These are phyloP conservation scores for Alligator sinensis DNA, from an alignment of 2,113 vertebrate genomes.

Conservation along the genomic window DNA sequence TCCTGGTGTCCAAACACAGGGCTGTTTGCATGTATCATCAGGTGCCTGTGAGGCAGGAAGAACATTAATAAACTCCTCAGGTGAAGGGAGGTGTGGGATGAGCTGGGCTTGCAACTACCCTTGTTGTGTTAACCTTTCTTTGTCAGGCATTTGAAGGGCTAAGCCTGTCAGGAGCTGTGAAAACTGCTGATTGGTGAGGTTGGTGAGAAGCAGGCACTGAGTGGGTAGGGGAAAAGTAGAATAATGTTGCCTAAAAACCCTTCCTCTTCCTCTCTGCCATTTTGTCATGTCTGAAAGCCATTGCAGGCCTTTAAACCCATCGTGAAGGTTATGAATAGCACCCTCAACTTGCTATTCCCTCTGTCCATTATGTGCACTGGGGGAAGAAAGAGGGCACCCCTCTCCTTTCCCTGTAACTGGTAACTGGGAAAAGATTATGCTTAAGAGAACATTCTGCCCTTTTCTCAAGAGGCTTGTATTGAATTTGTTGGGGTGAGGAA, in stretches of 20 bases:
- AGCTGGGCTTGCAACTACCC: neutral
- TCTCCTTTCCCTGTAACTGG: accelerated
- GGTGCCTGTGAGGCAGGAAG: neutral
- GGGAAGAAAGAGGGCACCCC: neutral
- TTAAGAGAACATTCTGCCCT: neutral
- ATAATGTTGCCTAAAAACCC: neutral
- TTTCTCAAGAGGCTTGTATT: neutral
- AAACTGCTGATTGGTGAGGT: neutral
- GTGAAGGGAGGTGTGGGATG: neutral
- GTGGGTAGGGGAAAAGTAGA: neutral
- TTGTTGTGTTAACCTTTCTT: constrained; percentile 15
- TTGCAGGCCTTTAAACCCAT: neutral
- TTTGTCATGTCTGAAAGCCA: neutral
- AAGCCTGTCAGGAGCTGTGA: neutral
- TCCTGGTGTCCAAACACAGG: accelerated
- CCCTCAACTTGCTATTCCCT: neutral
- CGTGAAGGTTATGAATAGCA: neutral
- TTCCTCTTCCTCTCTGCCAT: neutral
- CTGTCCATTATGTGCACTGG: no score
- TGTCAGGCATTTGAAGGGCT: neutral
- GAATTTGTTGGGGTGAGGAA: neutral
- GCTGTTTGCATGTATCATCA: accelerated
- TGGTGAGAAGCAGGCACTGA: neutral
- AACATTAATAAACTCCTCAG: neutral
- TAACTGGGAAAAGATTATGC: neutral